Conservation (phyloP, 2,113 vertebrate species). For the Oncorhynchus gorbuscha region DNA sequence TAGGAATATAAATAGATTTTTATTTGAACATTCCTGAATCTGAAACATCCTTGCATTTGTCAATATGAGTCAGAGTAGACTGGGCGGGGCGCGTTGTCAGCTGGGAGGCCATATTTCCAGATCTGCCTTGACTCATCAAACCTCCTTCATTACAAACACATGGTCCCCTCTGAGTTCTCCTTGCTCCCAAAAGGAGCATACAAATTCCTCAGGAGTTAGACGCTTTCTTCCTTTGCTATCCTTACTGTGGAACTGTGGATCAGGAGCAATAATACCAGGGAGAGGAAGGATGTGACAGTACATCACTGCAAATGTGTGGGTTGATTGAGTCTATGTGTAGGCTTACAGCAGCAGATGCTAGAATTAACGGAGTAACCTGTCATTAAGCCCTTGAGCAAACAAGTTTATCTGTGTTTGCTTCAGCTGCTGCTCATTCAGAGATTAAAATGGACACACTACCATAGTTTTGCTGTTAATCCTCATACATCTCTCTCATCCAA, state of each 20-base stretch:
- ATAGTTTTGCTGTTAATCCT: not conserved
- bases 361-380: not conserved
- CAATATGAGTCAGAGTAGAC: too few relatives aligned
- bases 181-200: not conserved
- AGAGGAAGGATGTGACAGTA: not conserved
- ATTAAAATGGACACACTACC: not conserved
- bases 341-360: not conserved
- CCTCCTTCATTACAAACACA: slow-evolving; percentile 27
- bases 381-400: not conserved
- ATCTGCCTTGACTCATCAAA: slow-evolving; percentile 25
- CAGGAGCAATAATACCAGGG: not conserved
- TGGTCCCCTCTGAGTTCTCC: slow-evolving; percentile 6
- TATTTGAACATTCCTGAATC: too few relatives aligned
- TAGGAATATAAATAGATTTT: too few relatives aligned
- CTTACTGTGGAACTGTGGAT: not conserved
- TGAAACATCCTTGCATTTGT: too few relatives aligned
- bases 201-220: not conserved
- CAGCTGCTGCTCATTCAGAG: not conserved
- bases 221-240: not conserved
- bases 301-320: not conserved
- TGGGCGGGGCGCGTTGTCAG: too few relatives aligned
- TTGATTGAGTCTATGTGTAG: not conserved
- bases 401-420: not conserved
- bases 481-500: not conserved
- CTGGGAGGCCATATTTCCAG: slow-evolving; percentile 52